phyloP scores from a whole-genome alignment of 2,113 vertebrate genomes.

The Isurus oxyrinchus region DNA sequence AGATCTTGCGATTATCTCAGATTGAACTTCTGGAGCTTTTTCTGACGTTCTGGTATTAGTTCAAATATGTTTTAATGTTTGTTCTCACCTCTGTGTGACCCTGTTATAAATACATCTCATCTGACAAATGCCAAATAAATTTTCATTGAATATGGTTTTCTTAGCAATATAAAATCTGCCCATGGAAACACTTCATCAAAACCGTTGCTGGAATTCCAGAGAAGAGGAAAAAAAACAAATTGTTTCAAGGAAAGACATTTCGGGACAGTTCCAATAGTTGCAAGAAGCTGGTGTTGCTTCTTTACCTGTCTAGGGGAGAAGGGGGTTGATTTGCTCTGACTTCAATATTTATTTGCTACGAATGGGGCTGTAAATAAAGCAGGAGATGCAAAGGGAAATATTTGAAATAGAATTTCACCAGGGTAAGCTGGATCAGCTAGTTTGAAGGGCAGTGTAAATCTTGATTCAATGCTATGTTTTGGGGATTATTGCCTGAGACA shows the following conservation, averaged over 20 bases:
- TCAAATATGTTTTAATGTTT: conserved; percentile 67
- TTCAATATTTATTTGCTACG: conserved; percentile 14
- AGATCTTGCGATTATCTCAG: conserved; percentile 94
- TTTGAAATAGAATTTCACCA: not conserved
- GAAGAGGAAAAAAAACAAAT: not conserved
- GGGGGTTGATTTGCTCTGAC: not conserved
- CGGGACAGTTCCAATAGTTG: not conserved
- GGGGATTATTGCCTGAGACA: not conserved
- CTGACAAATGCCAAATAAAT: conserved; percentile 39
- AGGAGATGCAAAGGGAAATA: conserved; percentile 14
- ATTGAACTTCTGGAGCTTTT: conserved; percentile 95
- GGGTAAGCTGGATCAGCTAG: not conserved
- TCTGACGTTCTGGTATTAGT: conserved; percentile 86
- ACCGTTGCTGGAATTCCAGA: not conserved
- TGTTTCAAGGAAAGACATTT: not conserved
- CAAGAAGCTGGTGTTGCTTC: not conserved
- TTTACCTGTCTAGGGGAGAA: not conserved
- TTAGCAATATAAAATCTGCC: conserved; percentile 24
- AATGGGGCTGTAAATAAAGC: not conserved
- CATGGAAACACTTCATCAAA: conserved; percentile 23
- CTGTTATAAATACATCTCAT: conserved; percentile 68
- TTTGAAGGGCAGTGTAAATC: not conserved
- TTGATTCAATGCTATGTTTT: not conserved
- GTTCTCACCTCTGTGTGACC: conserved; percentile 77
- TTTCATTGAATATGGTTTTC: conserved; percentile 34